Percentiles rank a stretch among this genome's conserved stretches.
Evolutionary conservation across 2,113 vertebrate genomes (phyloP).

Genomic region (Macrotis lagotis): DNA sequence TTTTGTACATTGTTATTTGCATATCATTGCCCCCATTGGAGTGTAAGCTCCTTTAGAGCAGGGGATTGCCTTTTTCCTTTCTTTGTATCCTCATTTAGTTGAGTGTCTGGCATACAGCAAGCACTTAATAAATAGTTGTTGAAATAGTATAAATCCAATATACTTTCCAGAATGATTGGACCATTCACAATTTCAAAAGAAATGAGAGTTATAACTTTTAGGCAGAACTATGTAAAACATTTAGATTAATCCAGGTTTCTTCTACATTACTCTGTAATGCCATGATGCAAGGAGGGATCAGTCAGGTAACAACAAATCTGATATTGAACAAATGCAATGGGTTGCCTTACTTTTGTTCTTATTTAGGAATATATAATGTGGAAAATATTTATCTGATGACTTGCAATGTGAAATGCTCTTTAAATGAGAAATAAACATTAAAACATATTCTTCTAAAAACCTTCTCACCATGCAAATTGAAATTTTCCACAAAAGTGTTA

Average conservation of each 20-base stretch:
- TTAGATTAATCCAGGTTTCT: not conserved
- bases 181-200: not conserved
- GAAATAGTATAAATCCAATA: not conserved
- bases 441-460: not conserved
- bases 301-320: not conserved
- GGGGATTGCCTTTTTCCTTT: not conserved
- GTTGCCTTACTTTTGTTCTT: not conserved
- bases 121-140: not conserved
- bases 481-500: slow-evolving; percentile 4
- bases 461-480: not conserved
- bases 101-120: not conserved
- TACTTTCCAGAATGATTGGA: not conserved
- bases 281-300: not conserved
- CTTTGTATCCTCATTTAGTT: not conserved
- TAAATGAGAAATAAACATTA: not conserved
- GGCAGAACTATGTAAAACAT: not conserved
- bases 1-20: not conserved
- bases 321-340: not conserved
- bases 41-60: not conserved
- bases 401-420: not conserved
- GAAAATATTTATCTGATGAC: not conserved
- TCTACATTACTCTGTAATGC: not conserved
- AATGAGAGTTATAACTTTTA: not conserved
- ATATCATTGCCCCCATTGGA: not conserved
- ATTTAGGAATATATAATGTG: not conserved